Base-by-base conservation (phyloP, 2,888 invertebrate genomes). In the Yponomeuta plumbellus region DNA sequence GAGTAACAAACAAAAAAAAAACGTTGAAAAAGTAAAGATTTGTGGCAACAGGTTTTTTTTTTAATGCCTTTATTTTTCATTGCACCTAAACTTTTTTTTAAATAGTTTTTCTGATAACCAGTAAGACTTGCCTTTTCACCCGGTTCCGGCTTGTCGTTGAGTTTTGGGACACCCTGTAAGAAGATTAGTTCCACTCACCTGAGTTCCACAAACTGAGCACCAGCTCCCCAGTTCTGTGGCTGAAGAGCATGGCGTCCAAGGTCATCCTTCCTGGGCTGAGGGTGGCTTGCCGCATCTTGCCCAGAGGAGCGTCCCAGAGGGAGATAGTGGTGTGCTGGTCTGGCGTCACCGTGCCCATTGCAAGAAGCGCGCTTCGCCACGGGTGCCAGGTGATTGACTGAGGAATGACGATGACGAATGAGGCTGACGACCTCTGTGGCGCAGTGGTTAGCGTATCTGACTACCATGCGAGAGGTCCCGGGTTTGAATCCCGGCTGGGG, bases 381-480 rank as follows among this genome's bases (percentile, higher is more conserved):
- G 91, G 91, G 64, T 92, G 91, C 91, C 91, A 92, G 0, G 79
- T 71, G 61, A 90, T 67, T 0, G 84, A 76, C 91, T 91, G 73
- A 17, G 70, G 59, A 40, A 39, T 20, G 23, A 26, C 20, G 26
- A n/a, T 20, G 22, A 63, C 11, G n/a, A 56, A 5, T n/a, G n/a
- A n/a, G n/a, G n/a, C n/a, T n/a, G n/a, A n/a, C n/a, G n/a, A n/a
- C n/a, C n/a, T n/a, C n/a, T n/a, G n/a, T n/a, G n/a, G n/a, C n/a
- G n/a, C n/a, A n/a, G n/a, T n/a, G n/a, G n/a, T n/a, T n/a, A n/a
- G n/a, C n/a, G n/a, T n/a, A n/a, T n/a, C n/a, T n/a, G n/a, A n/a
- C n/a, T n/a, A n/a, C n/a, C n/a, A n/a, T n/a, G n/a, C n/a, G n/a
- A n/a, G n/a, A n/a, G n/a, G n/a, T n/a, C n/a, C n/a, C n/a, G n/a